Percentiles rank a stretch among this genome's conserved stretches.
Conservation (phyloP, 2,113 vertebrate genomes). For the Epinephelus lanceolatus region DNA sequence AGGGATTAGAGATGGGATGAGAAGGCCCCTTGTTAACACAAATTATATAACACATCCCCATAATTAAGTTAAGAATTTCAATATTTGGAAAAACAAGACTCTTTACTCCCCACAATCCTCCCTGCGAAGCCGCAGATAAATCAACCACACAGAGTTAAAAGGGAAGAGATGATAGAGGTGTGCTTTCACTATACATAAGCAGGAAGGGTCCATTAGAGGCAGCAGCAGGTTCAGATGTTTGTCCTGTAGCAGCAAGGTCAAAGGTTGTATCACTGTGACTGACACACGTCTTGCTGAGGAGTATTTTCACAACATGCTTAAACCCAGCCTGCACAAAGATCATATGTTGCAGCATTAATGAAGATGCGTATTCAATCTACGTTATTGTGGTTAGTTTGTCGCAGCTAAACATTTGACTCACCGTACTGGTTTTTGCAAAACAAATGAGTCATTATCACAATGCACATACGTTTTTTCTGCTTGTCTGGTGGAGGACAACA, state of each 20-base stretch:
- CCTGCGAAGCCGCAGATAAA: constrained; percentile 27
- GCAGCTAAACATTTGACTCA: constrained; percentile 10
- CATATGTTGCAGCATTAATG: background rate
- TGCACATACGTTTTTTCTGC: background rate
- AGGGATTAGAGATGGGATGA: constrained; percentile 63
- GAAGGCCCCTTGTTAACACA: constrained; percentile 68
- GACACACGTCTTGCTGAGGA: background rate
- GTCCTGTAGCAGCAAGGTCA: constrained; percentile 24
- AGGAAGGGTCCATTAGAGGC: background rate
- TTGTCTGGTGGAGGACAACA: background rate
- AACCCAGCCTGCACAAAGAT: background rate
- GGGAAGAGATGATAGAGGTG: constrained; percentile 12
- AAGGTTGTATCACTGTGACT: constrained; percentile 22
- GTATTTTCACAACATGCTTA: background rate
- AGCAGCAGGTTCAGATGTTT: background rate
- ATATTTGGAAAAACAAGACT: constrained; percentile 67
- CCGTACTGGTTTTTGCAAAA: background rate
- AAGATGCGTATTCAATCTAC: background rate
- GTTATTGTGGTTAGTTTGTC: constrained; percentile 2
- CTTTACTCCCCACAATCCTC: constrained; percentile 32
- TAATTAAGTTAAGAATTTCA: constrained; percentile 73
- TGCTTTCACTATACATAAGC: constrained; percentile 20
- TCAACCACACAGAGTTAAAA: constrained; percentile 22
- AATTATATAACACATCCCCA: constrained; percentile 69
- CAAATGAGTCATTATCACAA: background rate